A percentile compares a stretch with the other conserved stretches of the same genome.
Conservation (phyloP, 2,113 vertebrate genomes). For the Petaurus breviceps region DNA sequence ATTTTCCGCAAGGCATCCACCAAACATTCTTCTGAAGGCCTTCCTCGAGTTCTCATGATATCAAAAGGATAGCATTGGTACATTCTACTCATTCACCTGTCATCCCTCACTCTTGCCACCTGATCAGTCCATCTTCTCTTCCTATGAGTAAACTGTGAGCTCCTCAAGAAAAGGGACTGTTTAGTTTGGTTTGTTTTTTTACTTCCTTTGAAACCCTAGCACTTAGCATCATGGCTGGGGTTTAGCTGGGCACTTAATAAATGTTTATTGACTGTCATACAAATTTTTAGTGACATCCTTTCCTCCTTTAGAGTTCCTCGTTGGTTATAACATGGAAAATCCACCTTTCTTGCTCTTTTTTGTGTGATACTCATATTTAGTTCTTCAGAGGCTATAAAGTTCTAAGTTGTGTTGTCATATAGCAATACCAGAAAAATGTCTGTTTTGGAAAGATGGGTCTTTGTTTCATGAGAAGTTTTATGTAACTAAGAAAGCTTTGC, state of each 20-base stretch:
- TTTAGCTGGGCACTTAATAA: background rate
- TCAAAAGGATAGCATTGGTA: background rate
- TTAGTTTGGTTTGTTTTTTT: too few relatives aligned
- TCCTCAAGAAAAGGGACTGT: background rate
- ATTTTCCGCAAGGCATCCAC: background rate
- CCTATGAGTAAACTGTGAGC: background rate
- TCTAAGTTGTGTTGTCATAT: too few relatives aligned
- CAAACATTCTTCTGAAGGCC: background rate
- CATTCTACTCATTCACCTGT: background rate
- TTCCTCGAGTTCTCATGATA: background rate
- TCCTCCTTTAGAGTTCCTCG: background rate
- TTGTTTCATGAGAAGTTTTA: too few relatives aligned
- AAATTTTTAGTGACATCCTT: background rate
- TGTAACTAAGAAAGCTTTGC: background rate
- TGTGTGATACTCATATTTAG: too few relatives aligned
- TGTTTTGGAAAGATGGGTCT: too few relatives aligned
- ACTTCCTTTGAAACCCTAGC: background rate
- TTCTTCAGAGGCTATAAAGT: too few relatives aligned
- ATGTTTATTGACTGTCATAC: background rate
- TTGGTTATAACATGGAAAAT: too few relatives aligned
- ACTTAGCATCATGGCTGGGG: background rate
- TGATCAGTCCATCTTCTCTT: background rate
- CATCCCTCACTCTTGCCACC: background rate
- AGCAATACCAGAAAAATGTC: too few relatives aligned
- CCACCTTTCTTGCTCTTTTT: too few relatives aligned